Base-by-base conservation (phyloP, 2,113 vertebrate species). In the Eolophus roseicapilla region DNA sequence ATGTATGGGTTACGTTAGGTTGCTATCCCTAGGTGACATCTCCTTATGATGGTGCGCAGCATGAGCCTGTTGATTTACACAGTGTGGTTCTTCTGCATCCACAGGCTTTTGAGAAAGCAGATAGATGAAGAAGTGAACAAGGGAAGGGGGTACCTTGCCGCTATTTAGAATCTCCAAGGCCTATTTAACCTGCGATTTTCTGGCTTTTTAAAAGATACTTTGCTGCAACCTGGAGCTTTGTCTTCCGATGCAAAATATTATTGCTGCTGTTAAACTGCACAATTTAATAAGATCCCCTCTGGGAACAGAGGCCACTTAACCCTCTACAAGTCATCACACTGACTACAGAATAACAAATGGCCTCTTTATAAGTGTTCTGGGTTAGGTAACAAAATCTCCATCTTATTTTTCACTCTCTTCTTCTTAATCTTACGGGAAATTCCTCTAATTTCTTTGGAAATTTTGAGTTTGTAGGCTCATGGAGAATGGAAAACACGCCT, bases 41-140 rank as follows among this genome's bases (percentile, higher is more conserved):
- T 83, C 39, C 39, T 9, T 0, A 0, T 41, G 53, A 57, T 1
- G 7, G 60, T 18, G 29, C 11, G 28, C 19, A 73, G 49, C 24
- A 62, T 6, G 19, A 93, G 39, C 53, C 65, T 50, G 19, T 10
- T 79, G 53, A 60, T 70, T 33, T 77, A 50, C 46, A 76, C 18
- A 20, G 6, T 18, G 35, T 13, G 27, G 17, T 82, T 73, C 68
- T 76, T 85, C 62, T 69, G 62, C 43, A 68, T 44, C 44, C 8
- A 4, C 21, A 33, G 57, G 33, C 35, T 87, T 79, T 76, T 68
- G 62, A 82, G 44, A 68, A 87, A 68, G 70, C 65, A 78, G 44
- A 47, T 0, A 46, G 43, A 64, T 75, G 74, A 62, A 89, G 39
- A 92, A 77, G 23, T 13, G 13, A 90, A 29, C 35, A 77, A 88